Evolutionary conservation across 2,797 vertebrate genomes (phyloP).

Genomic region (Microctenopoma stevenorrisi): DNA sequence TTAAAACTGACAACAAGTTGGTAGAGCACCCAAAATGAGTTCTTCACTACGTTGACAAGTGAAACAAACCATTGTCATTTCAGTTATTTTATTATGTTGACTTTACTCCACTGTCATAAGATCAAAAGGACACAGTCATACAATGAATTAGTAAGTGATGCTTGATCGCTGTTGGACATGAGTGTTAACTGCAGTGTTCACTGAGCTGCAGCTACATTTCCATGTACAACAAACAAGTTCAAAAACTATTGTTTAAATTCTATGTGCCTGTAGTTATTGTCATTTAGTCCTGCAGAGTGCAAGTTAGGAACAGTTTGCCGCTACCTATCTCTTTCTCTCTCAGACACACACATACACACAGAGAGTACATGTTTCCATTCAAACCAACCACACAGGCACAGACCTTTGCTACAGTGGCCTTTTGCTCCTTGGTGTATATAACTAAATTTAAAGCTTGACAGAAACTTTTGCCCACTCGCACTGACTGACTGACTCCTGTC

Average conservation of each 20-base stretch:
- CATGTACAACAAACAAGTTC: neutral
- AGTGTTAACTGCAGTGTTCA: slow-evolving; percentile 11
- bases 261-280: slow-evolving; percentile 27
- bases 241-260: slow-evolving; percentile 17
- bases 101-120: slow-evolving; percentile 36
- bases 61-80: slow-evolving; percentile 37
- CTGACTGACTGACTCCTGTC: slow-evolving; percentile 7
- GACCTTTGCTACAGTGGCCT: slow-evolving; percentile 57
- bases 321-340: neutral
- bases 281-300: slow-evolving; percentile 23
- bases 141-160: slow-evolving; percentile 13
- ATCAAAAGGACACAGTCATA: slow-evolving; percentile 36
- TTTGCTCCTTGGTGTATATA: slow-evolving; percentile 48
- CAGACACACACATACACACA: neutral
- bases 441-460: slow-evolving; percentile 16
- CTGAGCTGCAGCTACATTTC: slow-evolving; percentile 4
- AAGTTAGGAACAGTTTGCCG: slow-evolving; percentile 9
- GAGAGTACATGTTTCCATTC: too few relatives aligned
- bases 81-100: slow-evolving; percentile 37
- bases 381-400: slow-evolving; percentile 1
- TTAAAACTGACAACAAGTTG: neutral
- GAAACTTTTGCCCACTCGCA: neutral
- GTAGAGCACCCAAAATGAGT: slow-evolving; percentile 7
- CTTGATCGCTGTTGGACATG: slow-evolving; percentile 4
- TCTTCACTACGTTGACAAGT: slow-evolving; percentile 18